Percentiles rank a stretch among this genome's conserved stretches.
These are phyloP conservation scores for Sciurus vulgaris DNA, from an alignment of 2,797 vertebrate species.

Conservation along the genomic window DNA sequence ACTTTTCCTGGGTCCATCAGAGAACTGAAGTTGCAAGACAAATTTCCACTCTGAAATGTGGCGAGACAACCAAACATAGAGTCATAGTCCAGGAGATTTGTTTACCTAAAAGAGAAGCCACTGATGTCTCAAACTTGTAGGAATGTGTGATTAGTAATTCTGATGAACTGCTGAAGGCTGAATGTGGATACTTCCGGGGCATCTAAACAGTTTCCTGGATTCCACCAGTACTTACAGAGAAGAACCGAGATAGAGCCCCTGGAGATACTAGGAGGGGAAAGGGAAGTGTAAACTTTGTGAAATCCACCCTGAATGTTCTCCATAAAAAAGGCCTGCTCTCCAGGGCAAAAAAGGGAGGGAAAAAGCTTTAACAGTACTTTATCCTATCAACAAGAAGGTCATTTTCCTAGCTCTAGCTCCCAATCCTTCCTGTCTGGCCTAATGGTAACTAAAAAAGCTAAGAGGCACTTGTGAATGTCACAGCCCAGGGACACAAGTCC, in stretches of 20 bases:
- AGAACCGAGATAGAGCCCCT: not conserved
- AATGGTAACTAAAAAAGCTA: not conserved
- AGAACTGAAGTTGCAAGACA: conserved; percentile 11
- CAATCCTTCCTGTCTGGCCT: not conserved
- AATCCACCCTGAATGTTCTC: not conserved
- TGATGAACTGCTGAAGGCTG: not conserved
- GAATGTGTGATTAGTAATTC: not conserved
- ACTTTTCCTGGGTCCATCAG: not conserved
- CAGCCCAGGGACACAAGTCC: not conserved
- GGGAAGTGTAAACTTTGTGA: not conserved
- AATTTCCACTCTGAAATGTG: not conserved
- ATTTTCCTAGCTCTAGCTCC: not conserved
- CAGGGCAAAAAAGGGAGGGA: too few species aligned
- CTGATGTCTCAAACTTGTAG: not conserved
- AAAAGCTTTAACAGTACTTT: not conserved
- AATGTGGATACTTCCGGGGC: not conserved
- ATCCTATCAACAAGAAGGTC: not conserved
- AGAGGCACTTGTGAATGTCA: conserved; percentile 5
- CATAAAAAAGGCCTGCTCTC: not conserved
- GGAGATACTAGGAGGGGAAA: not conserved
- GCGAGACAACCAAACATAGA: not conserved
- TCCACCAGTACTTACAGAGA: not conserved
- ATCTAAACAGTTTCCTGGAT: not conserved
- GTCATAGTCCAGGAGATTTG: not conserved
- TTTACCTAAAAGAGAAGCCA: not conserved